Evolutionary conservation across 2,113 vertebrate species (phyloP), one percentile per base, ranked within the genome.

Genomic region (Macaca mulatta): DNA sequence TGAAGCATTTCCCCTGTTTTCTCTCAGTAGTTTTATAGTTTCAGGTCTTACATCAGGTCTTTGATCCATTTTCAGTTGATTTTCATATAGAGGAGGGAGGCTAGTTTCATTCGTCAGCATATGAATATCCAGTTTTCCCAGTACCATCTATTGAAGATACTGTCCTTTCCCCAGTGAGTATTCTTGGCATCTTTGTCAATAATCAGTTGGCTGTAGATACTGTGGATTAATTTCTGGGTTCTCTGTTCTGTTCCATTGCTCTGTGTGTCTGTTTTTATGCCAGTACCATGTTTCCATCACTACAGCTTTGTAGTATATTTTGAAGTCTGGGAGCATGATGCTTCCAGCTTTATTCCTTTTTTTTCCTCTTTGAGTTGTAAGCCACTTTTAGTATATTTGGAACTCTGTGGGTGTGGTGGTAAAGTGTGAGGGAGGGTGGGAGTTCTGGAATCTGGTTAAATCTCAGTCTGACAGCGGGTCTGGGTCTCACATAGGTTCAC

Each of bases 391-490:
- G 18, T 59, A 2, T 50, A 1, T 43, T 64, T 61, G 55, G 86
- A 82, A 78, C 35, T 27, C 43, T 35, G 35, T 23, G 40, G 20
- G 14, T 43, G 61, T 77, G 40, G 38, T 27, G 74, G 25, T 45
- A 16, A 57, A 27, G 17, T 30, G 7, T 38, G 32, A 67, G 69
- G 23, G 69, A 55, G 45, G 64, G 23, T 45, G 20, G 45, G 57
- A 48, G 35, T 50, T 67, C 40, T 20, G 9, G 43, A 10, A 30
- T 52, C 43, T 22, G 7, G 0, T 40, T 23, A 27, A 52, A 50
- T n/a, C 78, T 70, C 78, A 50, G 25, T 77, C 74, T 77, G 27
- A 43, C 14, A 45, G 75, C 32, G 43, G 75, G 78, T 57, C n/a
- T 16, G 10, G 25, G 55, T 67, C 79, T 83, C 23, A 18, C 40